Evolutionary conservation across 2,113 vertebrate genomes (phyloP).

Genomic region (Esox niger): DNA sequence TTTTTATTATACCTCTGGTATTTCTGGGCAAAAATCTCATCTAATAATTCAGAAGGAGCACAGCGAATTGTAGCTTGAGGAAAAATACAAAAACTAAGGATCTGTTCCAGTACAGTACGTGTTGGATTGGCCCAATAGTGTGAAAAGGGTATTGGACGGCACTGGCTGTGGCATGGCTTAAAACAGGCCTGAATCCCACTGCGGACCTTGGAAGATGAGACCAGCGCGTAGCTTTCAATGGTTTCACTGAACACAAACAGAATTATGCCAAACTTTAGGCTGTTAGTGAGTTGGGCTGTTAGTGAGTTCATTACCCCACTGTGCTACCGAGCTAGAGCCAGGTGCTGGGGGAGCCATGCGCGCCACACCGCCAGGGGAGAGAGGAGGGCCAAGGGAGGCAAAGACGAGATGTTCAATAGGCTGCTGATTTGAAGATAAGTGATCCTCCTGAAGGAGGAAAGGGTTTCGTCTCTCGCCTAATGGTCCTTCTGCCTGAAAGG

Average conservation of each 20-base stretch:
- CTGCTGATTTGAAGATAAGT: constrained; percentile 38
- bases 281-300: constrained; percentile 12
- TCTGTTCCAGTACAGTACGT: too few species aligned
- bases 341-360: constrained; percentile 16
- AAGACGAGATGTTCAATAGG: constrained; percentile 25
- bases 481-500: constrained; percentile 13
- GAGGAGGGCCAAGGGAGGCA: neutral
- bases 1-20: too few species aligned
- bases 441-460: constrained; percentile 26
- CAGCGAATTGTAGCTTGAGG: too few species aligned
- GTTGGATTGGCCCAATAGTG: too few species aligned
- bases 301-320: constrained; percentile 23
- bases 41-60: too few species aligned
- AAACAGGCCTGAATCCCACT: neutral
- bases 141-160: neutral
- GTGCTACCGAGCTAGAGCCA: constrained; percentile 12
- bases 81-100: too few species aligned
- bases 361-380: neutral
- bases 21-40: too few species aligned
- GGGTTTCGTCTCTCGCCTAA: neutral
- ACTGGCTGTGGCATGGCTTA: neutral
- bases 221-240: neutral
- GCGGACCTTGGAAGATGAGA: neutral
- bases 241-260: constrained; percentile 3
- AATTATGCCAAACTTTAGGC: constrained; percentile 18